phyloP scores from a whole-genome alignment of 2,797 vertebrate species.

The Emys orbicularis region DNA sequence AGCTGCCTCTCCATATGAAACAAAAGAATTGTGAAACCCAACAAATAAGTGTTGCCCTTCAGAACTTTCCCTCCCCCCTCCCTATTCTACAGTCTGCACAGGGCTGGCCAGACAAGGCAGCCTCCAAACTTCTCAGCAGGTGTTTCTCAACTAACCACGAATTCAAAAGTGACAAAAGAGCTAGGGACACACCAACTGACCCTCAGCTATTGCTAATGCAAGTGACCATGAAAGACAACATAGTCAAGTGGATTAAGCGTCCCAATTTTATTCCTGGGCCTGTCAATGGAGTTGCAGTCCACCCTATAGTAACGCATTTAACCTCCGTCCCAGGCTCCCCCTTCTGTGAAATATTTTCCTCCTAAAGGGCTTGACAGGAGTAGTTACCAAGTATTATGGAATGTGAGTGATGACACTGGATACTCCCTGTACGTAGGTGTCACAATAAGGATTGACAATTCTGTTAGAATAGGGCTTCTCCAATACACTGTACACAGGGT shows the following conservation, averaged over 20 bases:
- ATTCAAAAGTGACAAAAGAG: neutral
- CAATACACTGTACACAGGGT: neutral
- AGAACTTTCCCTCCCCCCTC: neutral
- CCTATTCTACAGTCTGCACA: neutral
- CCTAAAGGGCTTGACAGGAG: neutral
- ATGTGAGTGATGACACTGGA: neutral
- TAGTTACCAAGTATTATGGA: neutral
- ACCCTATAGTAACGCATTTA: neutral
- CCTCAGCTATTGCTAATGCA: neutral
- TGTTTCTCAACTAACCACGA: neutral
- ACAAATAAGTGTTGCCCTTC: neutral
- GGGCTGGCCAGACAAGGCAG: neutral
- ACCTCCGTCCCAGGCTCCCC: neutral
- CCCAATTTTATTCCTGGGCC: neutral
- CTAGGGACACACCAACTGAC: neutral
- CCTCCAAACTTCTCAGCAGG: neutral
- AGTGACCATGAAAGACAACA: neutral
- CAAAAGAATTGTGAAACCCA: neutral
- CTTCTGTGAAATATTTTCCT: neutral
- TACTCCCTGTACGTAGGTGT: neutral
- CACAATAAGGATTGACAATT: neutral
- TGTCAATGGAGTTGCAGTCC: neutral
- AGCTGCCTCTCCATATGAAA: neutral
- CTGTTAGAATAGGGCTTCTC: neutral
- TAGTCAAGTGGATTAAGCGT: neutral